Evolutionary conservation across 2,888 invertebrate species (phyloP).

Genomic region (Dascillus cervinus): DNA sequence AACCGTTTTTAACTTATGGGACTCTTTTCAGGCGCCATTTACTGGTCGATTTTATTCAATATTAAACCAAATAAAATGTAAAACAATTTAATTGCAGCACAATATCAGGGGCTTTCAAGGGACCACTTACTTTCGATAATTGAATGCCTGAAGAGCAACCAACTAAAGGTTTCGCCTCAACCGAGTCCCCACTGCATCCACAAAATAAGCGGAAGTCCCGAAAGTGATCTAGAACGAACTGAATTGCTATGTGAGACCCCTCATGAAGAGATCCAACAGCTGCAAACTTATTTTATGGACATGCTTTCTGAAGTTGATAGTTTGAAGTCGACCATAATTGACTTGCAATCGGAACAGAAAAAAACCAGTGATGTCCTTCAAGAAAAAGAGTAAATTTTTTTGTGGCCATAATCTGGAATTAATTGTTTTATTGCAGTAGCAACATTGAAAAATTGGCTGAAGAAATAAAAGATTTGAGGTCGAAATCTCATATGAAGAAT

Average conservation of each 20-base stretch:
- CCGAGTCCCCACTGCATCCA: too few relatives aligned
- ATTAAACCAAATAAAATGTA: too few relatives aligned
- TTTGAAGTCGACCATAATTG: conserved; percentile 11
- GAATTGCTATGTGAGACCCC: conserved; percentile 10
- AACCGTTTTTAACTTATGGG: too few relatives aligned
- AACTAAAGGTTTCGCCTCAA: not conserved
- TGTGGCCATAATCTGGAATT: not conserved
- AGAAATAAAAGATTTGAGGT: too few relatives aligned
- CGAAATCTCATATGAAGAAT: too few relatives aligned
- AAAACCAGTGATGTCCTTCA: conserved; percentile 6
- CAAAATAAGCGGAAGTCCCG: conserved; percentile 3
- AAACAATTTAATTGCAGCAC: too few relatives aligned
- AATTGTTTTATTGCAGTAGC: not conserved
- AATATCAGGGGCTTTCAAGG: conserved; percentile 4
- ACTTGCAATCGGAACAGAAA: conserved; percentile 7
- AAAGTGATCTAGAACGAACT: conserved; percentile 6
- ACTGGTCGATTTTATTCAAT: too few relatives aligned
- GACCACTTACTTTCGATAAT: conserved; percentile 7
- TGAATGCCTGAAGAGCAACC: conserved; percentile 5
- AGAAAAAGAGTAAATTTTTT: conserved; percentile 13
- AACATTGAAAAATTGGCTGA: too few relatives aligned
- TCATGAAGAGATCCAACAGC: conserved; percentile 10
- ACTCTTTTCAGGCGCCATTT: too few relatives aligned
- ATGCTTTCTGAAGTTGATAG: conserved; percentile 10
- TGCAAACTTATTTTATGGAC: conserved; percentile 12